phyloP scores from a whole-genome alignment of 1,140 invertebrate genomes.

The Sycophila sp. region DNA sequence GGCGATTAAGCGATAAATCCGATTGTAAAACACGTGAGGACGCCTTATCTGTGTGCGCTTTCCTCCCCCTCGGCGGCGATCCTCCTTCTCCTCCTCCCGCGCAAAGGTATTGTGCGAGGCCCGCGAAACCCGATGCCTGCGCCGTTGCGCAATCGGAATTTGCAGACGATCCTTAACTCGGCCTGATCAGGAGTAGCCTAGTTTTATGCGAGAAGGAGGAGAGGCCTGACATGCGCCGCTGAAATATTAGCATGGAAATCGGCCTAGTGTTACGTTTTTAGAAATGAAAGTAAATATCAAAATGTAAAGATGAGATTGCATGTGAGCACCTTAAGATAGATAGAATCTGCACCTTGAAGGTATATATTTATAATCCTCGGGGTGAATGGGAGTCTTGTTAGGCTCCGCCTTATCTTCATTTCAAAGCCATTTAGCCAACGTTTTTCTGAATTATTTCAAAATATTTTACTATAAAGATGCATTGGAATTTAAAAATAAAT shows the following conservation, averaged over 20 bases:
- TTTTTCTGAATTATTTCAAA: too few species aligned
- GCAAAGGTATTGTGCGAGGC: neutral
- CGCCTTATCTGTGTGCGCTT: slow-evolving; percentile 48
- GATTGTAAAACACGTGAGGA: slow-evolving; percentile 57
- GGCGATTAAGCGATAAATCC: slow-evolving; percentile 56
- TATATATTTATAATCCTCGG: too few species aligned
- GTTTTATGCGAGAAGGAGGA: neutral
- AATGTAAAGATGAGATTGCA: neutral
- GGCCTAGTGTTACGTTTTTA: slow-evolving; percentile 32
- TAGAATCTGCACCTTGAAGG: too few species aligned
- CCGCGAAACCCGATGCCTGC: neutral
- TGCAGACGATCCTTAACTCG: slow-evolving; percentile 9
- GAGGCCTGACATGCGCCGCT: neutral
- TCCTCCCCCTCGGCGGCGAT: slow-evolving; percentile 33
- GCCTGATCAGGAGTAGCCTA: neutral
- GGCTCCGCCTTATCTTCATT: too few species aligned
- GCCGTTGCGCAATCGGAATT: slow-evolving; percentile 12
- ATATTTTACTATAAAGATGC: too few species aligned
- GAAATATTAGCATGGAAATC: slow-evolving; percentile 41
- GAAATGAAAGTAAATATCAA: neutral
- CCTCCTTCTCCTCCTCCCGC: neutral
- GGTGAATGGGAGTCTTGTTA: too few species aligned
- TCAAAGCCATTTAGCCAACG: too few species aligned
- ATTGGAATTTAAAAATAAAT: too few species aligned
- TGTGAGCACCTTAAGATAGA: too few species aligned